Evolutionary conservation across 2,113 vertebrate genomes (phyloP), one percentile per base, ranked within the genome.

Genomic region (Coryphaenoides rupestris): DNA sequence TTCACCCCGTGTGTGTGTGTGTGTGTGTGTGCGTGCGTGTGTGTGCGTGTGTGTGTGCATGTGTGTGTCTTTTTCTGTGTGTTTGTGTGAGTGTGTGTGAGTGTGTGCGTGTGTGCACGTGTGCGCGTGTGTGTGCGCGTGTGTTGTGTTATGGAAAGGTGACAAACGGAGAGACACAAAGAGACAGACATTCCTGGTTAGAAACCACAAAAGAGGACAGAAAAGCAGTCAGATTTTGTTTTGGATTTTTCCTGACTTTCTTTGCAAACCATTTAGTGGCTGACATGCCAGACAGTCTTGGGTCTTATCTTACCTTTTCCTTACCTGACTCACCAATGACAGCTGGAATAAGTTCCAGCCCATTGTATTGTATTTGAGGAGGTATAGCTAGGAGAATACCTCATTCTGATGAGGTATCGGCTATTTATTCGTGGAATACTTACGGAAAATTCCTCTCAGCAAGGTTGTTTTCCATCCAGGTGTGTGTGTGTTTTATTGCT

Each of bases 1-100:
- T 84, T 84, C 84, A 78, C 82, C 85, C 76, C 80, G 40, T 19
- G 68, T 50, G 58, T 47, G 55, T 60, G 66, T 79, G 53, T 72
- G 53, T 66, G 26, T 62, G 26, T 54, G 55, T 33, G 23, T 64
- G 62, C 73, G 66, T 58, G 54, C 61, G 62, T 55, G 71, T 67
- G 46, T 60, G 54, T 57, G 59, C 33, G 68, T 23, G 58, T 19
- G 61, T 28, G 50, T 45, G 23, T 58, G 53, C 45, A 13, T 55
- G 58, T 21, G 23, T 19, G 55, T 6, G 17, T 55, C 5, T 58
- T 62, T 78, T 58, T 52, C n/a, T 66, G 26, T 54, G 15, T 70
- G 47, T 70, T 52, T 73, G 58, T 16, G 17, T 62, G 50, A 22
- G 58, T 54, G 65, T 23, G 24, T 62, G 19, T 65, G 40, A 22